phyloP scores from a whole-genome alignment of 2,888 invertebrate species.

The Fragum whitleyi region DNA sequence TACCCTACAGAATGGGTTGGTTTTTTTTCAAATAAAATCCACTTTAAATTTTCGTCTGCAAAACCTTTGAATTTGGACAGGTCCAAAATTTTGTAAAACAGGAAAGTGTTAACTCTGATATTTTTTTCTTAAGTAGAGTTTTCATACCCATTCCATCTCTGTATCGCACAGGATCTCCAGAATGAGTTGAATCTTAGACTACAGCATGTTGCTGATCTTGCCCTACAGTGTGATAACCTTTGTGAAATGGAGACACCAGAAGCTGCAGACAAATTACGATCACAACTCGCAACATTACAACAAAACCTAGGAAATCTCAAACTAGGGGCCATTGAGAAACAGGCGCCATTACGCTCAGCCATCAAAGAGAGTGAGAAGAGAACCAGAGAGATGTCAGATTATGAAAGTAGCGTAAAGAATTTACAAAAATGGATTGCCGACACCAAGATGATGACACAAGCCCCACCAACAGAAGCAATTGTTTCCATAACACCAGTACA shows the following conservation, averaged over 20 bases:
- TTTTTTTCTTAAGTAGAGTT: no score
- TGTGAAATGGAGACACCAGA: conserved; percentile 75
- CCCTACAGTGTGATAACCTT: conserved; percentile 80
- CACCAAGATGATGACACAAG: conserved; percentile 73
- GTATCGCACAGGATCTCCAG: conserved; percentile 79
- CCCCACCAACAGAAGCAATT: conserved; percentile 53
- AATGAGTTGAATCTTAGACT: conserved; percentile 76
- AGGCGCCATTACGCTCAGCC: conserved; percentile 70
- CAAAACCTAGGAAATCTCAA: conserved; percentile 78
- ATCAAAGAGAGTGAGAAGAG: conserved; percentile 79
- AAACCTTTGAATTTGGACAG: no score
- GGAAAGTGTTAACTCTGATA: no score
- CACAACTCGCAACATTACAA: conserved; percentile 76
- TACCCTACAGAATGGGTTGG: no score
- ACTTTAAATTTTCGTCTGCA: no score
- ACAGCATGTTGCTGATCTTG: conserved; percentile 80
- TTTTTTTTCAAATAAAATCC: no score
- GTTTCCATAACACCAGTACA: conserved; percentile 64
- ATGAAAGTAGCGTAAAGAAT: conserved; percentile 74
- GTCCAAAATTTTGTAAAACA: no score
- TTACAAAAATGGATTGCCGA: conserved; percentile 81
- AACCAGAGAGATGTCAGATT: conserved; percentile 78
- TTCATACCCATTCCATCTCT: no score
- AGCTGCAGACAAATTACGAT: conserved; percentile 74
- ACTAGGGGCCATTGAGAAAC: conserved; percentile 75